Conservation (phyloP, 2,797 vertebrate species). For the Smutsia gigantea region DNA sequence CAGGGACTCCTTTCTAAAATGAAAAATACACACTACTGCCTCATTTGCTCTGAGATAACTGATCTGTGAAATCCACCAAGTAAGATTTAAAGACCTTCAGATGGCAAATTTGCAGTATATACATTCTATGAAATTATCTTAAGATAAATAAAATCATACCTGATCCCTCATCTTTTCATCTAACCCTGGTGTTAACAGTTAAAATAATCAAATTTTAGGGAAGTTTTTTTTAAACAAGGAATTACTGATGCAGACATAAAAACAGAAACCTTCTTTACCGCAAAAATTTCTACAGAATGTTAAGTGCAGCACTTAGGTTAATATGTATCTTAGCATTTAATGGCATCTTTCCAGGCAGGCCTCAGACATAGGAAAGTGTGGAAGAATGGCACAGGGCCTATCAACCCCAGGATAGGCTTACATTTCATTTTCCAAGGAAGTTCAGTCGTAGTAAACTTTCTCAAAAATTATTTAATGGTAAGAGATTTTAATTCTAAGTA, state of each 20-base stretch:
- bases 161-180: not conserved
- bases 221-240: not conserved
- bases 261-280: not conserved
- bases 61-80: not conserved
- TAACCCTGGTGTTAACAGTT: not conserved
- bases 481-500: not conserved
- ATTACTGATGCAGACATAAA: not conserved
- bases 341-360: not conserved
- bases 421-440: not conserved
- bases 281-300: slow-evolving; percentile 14
- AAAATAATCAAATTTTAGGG: not conserved
- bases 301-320: not conserved
- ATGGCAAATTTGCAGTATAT: not conserved
- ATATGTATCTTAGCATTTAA: not conserved
- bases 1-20: not conserved
- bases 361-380: not conserved
- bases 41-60: not conserved
- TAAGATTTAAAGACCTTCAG: not conserved
- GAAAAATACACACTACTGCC: not conserved
- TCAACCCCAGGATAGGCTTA: not conserved
- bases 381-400: not conserved
- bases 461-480: not conserved
- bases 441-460: not conserved
- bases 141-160: not conserved
- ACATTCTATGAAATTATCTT: not conserved